Conservation (phyloP, 2,888 invertebrate species). For the Troides helena region DNA sequence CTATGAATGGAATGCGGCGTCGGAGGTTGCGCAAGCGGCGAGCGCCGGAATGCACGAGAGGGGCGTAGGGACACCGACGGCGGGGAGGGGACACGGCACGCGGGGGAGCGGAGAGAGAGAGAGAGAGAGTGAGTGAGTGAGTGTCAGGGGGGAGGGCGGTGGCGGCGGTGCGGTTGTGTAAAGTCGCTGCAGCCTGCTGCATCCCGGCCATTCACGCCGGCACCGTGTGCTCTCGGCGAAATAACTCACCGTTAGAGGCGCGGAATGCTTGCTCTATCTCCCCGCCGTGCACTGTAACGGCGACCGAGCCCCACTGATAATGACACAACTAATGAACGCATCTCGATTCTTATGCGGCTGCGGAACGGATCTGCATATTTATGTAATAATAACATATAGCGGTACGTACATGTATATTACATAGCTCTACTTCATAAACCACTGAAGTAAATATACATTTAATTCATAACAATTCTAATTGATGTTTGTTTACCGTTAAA, state of each 20-base stretch:
- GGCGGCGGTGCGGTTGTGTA: background rate
- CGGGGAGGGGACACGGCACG: slow-evolving; percentile 42
- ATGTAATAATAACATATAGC: slow-evolving; percentile 4
- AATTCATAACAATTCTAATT: background rate
- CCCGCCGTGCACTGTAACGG: slow-evolving; percentile 34
- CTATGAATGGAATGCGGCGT: slow-evolving; percentile 79
- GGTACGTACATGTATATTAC: background rate
- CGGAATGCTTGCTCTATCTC: slow-evolving; percentile 75
- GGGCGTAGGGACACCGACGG: slow-evolving; percentile 33
- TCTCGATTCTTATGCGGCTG: slow-evolving; percentile 10
- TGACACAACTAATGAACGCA: slow-evolving; percentile 32
- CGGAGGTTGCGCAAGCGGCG: slow-evolving; percentile 72
- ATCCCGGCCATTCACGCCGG: slow-evolving; percentile 77
- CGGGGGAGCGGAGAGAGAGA: slow-evolving; percentile 31
- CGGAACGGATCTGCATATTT: slow-evolving; percentile 23
- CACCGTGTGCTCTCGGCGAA: slow-evolving; percentile 65
- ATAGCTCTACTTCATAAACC: background rate
- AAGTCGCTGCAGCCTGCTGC: slow-evolving; percentile 56
- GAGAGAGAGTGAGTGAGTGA: slow-evolving; percentile 31
- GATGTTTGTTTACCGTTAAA: background rate
- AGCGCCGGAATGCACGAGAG: slow-evolving; percentile 49
- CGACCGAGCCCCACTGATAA: slow-evolving; percentile 35
- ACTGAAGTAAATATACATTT: background rate
- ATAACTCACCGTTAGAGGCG: slow-evolving; percentile 76
- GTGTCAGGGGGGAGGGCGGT: too few relatives aligned